Percentiles rank a stretch among this genome's conserved stretches.
Evolutionary conservation across 2,888 invertebrate genomes (phyloP).

Genomic region (Adineta ricciae): DNA sequence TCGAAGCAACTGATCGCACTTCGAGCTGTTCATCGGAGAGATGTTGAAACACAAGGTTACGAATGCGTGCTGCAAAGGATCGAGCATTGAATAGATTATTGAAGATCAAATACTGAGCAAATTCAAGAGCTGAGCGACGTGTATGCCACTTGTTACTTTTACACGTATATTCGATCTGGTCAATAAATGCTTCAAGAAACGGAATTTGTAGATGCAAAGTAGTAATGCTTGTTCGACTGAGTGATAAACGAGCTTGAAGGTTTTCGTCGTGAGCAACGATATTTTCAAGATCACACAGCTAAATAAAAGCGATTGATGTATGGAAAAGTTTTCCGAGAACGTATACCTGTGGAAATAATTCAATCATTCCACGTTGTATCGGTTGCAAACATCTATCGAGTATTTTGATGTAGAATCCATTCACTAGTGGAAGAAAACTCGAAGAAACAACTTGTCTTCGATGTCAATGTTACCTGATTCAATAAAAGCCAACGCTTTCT

Average conservation of each 20-base stretch:
- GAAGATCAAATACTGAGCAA: neutral
- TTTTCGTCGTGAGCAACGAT: neutral
- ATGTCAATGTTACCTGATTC: neutral
- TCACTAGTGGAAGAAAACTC: no score
- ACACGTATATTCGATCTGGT: neutral
- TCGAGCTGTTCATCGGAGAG: neutral
- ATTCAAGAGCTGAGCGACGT: neutral
- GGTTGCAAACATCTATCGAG: neutral
- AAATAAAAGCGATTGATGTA: neutral
- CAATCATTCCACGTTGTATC: neutral
- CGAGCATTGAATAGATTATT: neutral
- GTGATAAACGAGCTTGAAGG: neutral
- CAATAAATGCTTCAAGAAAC: neutral
- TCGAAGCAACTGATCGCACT: neutral
- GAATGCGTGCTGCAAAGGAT: neutral
- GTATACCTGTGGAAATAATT: neutral
- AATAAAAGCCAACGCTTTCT: neutral
- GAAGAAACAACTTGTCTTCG: no score
- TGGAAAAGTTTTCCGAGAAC: neutral
- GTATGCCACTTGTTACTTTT: neutral
- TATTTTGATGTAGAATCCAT: no score
- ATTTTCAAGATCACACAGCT: neutral
- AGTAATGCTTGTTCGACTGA: neutral
- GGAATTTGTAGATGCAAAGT: neutral
- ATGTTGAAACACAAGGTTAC: neutral